Evolutionary conservation across 2,888 invertebrate genomes (phyloP), one percentile per base, ranked within the genome.

Genomic region (Plagodis pulveraria): DNA sequence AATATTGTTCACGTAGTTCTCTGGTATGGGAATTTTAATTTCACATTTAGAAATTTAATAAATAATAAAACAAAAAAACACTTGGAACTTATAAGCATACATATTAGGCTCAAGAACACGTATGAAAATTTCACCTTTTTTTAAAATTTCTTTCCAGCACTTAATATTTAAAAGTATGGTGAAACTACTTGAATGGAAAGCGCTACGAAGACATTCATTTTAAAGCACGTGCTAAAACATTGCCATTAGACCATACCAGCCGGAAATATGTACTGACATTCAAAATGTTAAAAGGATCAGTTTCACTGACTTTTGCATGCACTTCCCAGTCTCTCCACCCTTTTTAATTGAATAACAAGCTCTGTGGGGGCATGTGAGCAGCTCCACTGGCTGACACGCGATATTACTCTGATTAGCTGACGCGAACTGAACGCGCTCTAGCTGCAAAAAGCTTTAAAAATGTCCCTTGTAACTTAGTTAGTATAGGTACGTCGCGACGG

Each of bases 391-490:
- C 63, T 63, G 85, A 80, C 87, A 83, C 76, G 80, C 78, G 76
- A 80, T 83, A 86, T 86, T 87, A 86, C 83, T 78, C 77, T 89
- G 83, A 89, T 89, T 87, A 87, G 83, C 78, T 78, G 75, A 9
- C 8, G 41, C 76, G 80, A 86, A 80, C 76, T 76, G 78, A 75
- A 75, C 74, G 78, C 76, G 71, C 8, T 36, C 66, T 73, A 82
- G 74, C 78, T 74, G 83, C 81, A 87, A 89, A 89, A 89, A 87
- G 89, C 89, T 88, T 87, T 90, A 89, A 89, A 89, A 89, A 86
- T 74, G 84, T 84, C 83, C 78, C 80, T 76, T 71, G 82, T 89
- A 90, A 91, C 86, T 87, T 77, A 83, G 82, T 91, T 90, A 88
- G 36, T 36, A 41, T 10, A 41, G 73, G 22, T 22, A 22, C 22